Base-by-base conservation (phyloP, 2,113 vertebrate genomes). In the Archocentrus centrarchus region DNA sequence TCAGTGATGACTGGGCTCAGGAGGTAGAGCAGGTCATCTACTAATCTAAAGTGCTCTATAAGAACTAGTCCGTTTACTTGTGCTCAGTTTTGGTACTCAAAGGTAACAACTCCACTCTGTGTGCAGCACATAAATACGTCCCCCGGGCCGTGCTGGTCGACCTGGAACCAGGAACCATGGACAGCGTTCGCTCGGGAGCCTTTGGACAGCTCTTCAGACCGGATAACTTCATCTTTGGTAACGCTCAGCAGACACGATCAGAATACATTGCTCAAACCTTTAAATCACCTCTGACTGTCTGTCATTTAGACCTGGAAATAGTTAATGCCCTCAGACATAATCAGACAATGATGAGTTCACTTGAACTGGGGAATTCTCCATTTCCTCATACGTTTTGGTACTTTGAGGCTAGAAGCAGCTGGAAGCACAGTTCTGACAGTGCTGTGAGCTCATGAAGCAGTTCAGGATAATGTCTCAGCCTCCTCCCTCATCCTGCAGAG, bases 161-260 rank as follows among this genome's bases (percentile, higher is more conserved):
- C 90, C 91, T 99, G 96, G 98, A 99, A 87, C 98, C 98, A 0
- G 98, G 98, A 90, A 99, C 98, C 80, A 99, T 99, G 98, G 98
- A 99, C 91, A 98, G 97, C 63, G 98, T 99, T 66, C 94, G 97
- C 20, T 99, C 98, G 0, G 98, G 98, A 82, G 96, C 96, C 75
- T 97, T 99, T 10, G 98, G 98, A 79, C 97, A 97, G 75, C 97
- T 99, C 60, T 99, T 98, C 88, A 96, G 97, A 86, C 98, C 97
- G 0, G 98, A 99, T 93, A 99, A 97, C 94, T 99, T 98, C 94
- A 97, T 99, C 89, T 99, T 99, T 7, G 98, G 98, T 99, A 95
- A 89, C 95, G 91, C 13, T 11, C 30, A 6, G 30, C 44, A 50
- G 15, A 70, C 66, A 27, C 22, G 0, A 47, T 47, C 4, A 24